Percentiles rank a stretch among this genome's conserved stretches.
Conservation (phyloP, 2,113 vertebrate species). For the Mus pahari region DNA sequence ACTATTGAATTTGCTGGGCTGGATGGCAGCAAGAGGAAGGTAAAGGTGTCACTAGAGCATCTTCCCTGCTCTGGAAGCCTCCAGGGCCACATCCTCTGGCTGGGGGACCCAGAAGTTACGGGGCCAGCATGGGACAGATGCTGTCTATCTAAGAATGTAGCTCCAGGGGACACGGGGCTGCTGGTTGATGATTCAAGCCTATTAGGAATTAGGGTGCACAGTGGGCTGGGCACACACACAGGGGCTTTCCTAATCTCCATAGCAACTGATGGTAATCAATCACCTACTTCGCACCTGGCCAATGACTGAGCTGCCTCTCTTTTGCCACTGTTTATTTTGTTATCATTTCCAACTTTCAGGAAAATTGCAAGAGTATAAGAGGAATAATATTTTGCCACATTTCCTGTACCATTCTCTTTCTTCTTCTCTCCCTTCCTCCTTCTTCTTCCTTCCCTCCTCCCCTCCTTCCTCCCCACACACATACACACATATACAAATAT, state of each 20-base stretch:
- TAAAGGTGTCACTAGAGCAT: constrained; percentile 68
- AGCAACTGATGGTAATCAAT: background rate
- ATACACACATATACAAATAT: too few species aligned
- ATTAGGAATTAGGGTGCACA: background rate
- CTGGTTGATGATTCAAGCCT: background rate
- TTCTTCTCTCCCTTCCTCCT: background rate
- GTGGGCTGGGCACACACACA: background rate
- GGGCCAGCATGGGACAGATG: background rate
- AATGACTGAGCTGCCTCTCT: background rate
- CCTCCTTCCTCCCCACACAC: background rate
- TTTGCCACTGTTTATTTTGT: constrained; percentile 34
- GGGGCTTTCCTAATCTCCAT: background rate
- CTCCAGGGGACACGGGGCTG: background rate
- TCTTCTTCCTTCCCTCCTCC: background rate
- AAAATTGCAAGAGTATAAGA: constrained; percentile 2
- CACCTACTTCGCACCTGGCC: rapidly evolving
- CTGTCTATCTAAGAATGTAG: background rate
- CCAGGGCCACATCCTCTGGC: background rate
- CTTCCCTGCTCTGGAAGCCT: background rate
- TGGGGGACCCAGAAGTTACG: too few species aligned
- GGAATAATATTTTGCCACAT: constrained; percentile 16
- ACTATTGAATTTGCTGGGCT: constrained; percentile 96
- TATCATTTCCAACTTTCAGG: constrained; percentile 20
- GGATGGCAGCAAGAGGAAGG: constrained; percentile 95
- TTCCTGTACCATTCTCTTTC: background rate